Percentiles rank a stretch among this genome's conserved stretches.
phyloP scores from a whole-genome alignment of 1,140 invertebrate species.

The Batillaria attramentaria region DNA sequence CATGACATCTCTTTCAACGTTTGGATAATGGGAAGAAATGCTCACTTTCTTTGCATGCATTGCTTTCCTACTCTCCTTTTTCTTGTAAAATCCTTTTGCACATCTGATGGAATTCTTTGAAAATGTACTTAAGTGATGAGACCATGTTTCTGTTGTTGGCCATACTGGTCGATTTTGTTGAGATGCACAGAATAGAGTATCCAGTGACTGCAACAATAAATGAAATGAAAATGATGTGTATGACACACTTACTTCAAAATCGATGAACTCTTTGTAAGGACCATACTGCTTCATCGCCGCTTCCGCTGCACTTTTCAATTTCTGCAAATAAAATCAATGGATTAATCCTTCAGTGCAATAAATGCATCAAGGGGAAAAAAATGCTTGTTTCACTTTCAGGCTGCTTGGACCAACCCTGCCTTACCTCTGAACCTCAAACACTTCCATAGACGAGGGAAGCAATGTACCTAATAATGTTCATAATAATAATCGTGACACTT shows the following conservation, averaged over 20 bases:
- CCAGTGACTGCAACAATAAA: background rate
- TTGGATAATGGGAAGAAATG: too few relatives aligned
- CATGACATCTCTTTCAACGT: too few relatives aligned
- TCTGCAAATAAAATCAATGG: slow-evolving; percentile 19
- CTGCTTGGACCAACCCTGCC: background rate
- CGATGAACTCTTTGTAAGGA: slow-evolving; percentile 26
- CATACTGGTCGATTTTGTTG: background rate
- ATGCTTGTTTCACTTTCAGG: background rate
- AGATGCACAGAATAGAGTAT: background rate
- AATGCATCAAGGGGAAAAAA: background rate
- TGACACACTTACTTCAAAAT: slow-evolving; percentile 28
- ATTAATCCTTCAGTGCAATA: background rate
- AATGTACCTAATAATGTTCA: background rate
- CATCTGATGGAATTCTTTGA: too few relatives aligned
- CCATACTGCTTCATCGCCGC: slow-evolving; percentile 37
- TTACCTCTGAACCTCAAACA: background rate
- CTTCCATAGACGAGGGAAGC: background rate
- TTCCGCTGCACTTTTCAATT: slow-evolving; percentile 31
- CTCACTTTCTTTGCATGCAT: too few relatives aligned
- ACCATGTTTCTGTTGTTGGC: background rate
- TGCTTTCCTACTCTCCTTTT: too few relatives aligned
- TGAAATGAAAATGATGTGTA: background rate
- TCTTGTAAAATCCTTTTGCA: too few relatives aligned
- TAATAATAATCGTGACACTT: background rate
- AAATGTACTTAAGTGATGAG: background rate